Conservation (phyloP, 1,140 invertebrate species). For the Drosophila rufa region DNA sequence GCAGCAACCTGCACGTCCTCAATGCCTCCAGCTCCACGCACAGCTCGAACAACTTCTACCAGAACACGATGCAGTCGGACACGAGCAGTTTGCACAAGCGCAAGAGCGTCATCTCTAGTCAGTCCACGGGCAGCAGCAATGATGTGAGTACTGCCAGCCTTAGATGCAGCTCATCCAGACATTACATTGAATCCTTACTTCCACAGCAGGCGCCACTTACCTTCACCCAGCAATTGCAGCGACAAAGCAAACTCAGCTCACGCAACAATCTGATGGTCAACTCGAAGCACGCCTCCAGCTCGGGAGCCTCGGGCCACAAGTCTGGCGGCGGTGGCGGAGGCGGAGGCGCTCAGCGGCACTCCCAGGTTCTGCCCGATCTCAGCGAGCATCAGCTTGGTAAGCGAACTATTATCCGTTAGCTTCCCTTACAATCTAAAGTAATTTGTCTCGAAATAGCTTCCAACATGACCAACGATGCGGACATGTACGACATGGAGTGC, state of each 20-base stretch:
- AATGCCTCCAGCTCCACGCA: constrained; percentile 85
- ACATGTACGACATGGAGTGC: constrained; percentile 85
- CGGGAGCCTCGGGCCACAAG: constrained; percentile 57
- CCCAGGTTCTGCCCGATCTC: constrained; percentile 82
- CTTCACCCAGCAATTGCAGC: constrained; percentile 92
- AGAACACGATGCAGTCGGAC: constrained; percentile 85
- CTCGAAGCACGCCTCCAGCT: constrained; percentile 85
- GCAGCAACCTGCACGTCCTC: constrained; percentile 72
- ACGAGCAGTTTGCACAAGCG: constrained; percentile 84
- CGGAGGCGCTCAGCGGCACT: constrained; percentile 86
- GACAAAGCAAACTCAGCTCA: constrained; percentile 81
- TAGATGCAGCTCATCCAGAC: too few relatives aligned
- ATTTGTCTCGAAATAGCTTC: constrained; percentile 41
- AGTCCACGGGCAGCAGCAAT: constrained; percentile 85
- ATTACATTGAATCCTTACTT: not conserved
- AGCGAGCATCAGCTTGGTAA: constrained; percentile 83
- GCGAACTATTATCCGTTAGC: not conserved
- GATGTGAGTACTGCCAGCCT: constrained; percentile 63
- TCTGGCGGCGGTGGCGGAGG: constrained; percentile 41
- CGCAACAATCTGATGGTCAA: constrained; percentile 83
- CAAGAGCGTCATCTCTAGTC: constrained; percentile 85
- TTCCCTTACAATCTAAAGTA: not conserved
- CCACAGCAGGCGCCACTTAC: constrained; percentile 86
- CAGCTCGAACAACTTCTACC: constrained; percentile 85
- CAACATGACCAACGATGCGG: constrained; percentile 82